Base-by-base conservation (phyloP, 2,888 invertebrate species). In the Ashinkailepas kermadecensis region DNA sequence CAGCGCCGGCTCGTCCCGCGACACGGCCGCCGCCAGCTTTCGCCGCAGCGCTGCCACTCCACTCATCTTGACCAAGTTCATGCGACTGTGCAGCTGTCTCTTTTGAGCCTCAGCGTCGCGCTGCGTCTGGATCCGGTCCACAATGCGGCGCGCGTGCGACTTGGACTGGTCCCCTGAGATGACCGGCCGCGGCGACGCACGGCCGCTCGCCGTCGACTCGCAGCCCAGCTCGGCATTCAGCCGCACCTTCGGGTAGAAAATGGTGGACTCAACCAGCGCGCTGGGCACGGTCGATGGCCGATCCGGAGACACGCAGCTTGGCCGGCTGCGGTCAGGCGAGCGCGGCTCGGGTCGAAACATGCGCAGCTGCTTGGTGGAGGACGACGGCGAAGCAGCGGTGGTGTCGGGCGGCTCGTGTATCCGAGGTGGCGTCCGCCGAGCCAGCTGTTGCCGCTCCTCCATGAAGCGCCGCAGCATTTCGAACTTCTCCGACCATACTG, bases 281-380 rank as follows among this genome's bases (percentile, higher is more conserved):
- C 21, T n/a, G n/a, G 64, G 64, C 21, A 21, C 21, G 39, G 1
- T 39, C 39, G 59, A 59, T 59, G 59, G 59, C 54, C 56, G 74
- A 23, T 70, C 70, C 70, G 70, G 56, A 74, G 54, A 11, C 11
- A 15, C 39, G 39, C 70, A 18, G 39, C 70, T 39, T n/a, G 18
- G 39, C 59, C 59, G 10, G 39, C 70, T 21, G 65, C 74, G 13
- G 21, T 4, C 54, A 10, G 74, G 56, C 7, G 74, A 56, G 23
- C 11, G 54, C 21, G 10, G 74, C 56, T 56, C 70, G 15, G 25
- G 74, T 21, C 74, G 74, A 56, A 56, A 74, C 74, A 15, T 23
- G 21, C 74, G 74, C 74, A 74, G 74, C 74, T 15, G 74, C n/a
- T 74, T 74, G 74, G 74, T 74, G 21, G 74, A 54, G 54, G 58